These are phyloP conservation scores for Xanthorhoe spadicearia DNA, from an alignment of 2,888 invertebrate species.

Conservation along the genomic window DNA sequence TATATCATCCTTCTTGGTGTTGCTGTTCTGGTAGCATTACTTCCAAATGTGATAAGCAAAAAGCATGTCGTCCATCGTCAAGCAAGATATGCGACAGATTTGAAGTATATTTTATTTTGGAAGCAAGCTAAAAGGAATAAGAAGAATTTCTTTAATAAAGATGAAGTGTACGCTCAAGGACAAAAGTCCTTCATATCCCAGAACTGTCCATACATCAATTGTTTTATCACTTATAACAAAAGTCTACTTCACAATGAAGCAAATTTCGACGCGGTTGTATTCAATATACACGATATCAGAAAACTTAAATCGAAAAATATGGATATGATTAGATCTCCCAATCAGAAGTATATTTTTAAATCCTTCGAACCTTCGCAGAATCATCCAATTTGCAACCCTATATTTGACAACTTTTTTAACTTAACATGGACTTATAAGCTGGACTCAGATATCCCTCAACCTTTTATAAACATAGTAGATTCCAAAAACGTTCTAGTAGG, in stretches of 20 bases:
- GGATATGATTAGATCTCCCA: conserved; percentile 54
- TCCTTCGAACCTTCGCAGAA: conserved; percentile 64
- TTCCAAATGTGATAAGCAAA: conserved; percentile 53
- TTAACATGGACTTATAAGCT: conserved; percentile 78
- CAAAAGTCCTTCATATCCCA: conserved; percentile 66
- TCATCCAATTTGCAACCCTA: conserved; percentile 62
- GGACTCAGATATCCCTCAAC: conserved; percentile 68
- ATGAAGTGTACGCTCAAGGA: conserved; percentile 52
- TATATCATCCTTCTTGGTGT: conserved; percentile 47
- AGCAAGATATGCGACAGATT: conserved; percentile 60
- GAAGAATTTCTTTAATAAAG: conserved; percentile 40
- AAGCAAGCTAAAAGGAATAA: conserved; percentile 46
- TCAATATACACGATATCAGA: conserved; percentile 59
- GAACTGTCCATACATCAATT: conserved; percentile 69
- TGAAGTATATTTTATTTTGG: conserved; percentile 76
- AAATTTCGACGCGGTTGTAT: conserved; percentile 70
- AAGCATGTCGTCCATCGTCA: conserved; percentile 35
- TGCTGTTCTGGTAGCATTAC: conserved; percentile 51
- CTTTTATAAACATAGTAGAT: conserved; percentile 63
- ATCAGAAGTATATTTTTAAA: conserved; percentile 71
- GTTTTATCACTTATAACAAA: conserved; percentile 68
- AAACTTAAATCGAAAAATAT: conserved; percentile 50
- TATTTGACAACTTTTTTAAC: conserved; percentile 72
- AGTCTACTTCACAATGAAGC: conserved; percentile 52
- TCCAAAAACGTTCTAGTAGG: conserved; percentile 57